Evolutionary conservation across 2,113 vertebrate genomes (phyloP).

Genomic region (Microcebus griseorufus): DNA sequence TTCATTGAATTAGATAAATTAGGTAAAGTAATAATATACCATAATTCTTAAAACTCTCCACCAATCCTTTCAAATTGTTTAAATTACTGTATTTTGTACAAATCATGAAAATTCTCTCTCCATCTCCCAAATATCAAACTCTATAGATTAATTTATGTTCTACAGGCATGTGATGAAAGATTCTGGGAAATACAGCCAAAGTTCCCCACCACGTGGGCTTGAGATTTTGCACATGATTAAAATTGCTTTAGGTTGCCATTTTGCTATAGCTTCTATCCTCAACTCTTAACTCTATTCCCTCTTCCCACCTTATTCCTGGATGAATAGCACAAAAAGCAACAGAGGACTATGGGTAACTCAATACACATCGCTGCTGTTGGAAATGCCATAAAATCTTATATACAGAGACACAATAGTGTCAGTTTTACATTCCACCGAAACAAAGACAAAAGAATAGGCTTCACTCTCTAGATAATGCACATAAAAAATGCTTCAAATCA

Average conservation of each 20-base stretch:
- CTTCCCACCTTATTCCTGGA: not conserved
- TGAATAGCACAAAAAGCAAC: not conserved
- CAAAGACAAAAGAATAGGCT: not conserved
- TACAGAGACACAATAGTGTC: not conserved
- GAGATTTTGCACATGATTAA: not conserved
- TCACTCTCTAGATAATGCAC: not conserved
- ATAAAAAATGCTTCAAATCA: not conserved
- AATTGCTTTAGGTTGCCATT: not conserved
- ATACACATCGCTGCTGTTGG: not conserved
- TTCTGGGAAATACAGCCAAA: not conserved
- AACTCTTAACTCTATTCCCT: not conserved
- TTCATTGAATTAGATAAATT: not conserved
- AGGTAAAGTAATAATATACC: not conserved
- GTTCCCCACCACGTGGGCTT: not conserved
- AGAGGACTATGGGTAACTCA: not conserved
- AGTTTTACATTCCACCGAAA: constrained; percentile 18
- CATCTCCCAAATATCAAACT: not conserved
- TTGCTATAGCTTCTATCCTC: not conserved
- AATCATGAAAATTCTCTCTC: not conserved
- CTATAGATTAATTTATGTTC: not conserved
- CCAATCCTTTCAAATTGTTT: not conserved
- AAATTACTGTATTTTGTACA: not conserved
- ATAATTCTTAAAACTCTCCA: not conserved
- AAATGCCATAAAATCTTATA: not conserved
- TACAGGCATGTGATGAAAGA: not conserved